Evolutionary conservation across 2,888 invertebrate species (phyloP).

Genomic region (Nipponacmea schrenckii): DNA sequence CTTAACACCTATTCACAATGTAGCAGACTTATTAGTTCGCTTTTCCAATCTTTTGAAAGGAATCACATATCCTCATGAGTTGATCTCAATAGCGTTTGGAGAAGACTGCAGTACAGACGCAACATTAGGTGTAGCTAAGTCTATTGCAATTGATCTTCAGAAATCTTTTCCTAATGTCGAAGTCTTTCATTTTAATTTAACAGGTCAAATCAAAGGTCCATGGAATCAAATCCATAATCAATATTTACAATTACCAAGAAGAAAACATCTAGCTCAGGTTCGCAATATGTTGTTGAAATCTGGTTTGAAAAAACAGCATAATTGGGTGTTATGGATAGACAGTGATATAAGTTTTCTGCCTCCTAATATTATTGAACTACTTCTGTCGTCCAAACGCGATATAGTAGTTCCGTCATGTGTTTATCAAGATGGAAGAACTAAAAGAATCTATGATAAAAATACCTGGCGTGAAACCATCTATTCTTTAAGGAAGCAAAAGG

Average conservation of each 20-base stretch:
- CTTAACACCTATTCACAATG: constrained; percentile 58
- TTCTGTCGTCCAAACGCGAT: constrained; percentile 50
- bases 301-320: constrained; percentile 39
- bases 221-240: constrained; percentile 49
- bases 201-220: constrained; percentile 38
- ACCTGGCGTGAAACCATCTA: constrained; percentile 59
- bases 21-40: constrained; percentile 39
- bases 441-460: constrained; percentile 53
- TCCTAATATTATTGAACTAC: constrained; percentile 54
- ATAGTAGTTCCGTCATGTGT: constrained; percentile 56
- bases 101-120: constrained; percentile 61
- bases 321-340: constrained; percentile 63
- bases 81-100: constrained; percentile 57
- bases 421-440: constrained; percentile 36
- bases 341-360: constrained; percentile 55
- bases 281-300: constrained; percentile 50
- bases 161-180: constrained; percentile 45
- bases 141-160: constrained; percentile 37
- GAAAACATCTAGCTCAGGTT: constrained; percentile 56
- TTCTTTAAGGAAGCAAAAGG: constrained; percentile 45
- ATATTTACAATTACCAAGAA: constrained; percentile 44
- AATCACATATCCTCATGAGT: constrained; percentile 54
- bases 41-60: constrained; percentile 47
- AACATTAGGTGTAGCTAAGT: constrained; percentile 45
- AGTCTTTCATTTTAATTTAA: constrained; percentile 47